Evolutionary conservation across 2,113 vertebrate genomes (phyloP).

Genomic region (Podarcis raffonei): DNA sequence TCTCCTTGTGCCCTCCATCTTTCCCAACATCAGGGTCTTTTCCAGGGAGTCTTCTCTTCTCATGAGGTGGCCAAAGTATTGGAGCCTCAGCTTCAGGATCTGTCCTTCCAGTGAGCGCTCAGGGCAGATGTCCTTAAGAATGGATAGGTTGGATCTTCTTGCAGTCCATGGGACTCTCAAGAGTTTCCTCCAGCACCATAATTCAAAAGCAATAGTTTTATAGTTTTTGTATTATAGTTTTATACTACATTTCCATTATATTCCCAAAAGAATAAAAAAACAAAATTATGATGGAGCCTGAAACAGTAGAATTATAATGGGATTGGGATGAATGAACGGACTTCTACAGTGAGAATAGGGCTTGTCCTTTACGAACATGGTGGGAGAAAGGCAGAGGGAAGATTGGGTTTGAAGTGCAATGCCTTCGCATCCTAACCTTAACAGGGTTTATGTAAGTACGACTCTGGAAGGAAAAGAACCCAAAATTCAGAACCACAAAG

Average conservation of each 20-base stretch:
- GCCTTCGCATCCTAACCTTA: neutral
- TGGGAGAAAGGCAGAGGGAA: neutral
- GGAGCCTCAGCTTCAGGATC: too few species aligned
- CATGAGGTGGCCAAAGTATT: too few species aligned
- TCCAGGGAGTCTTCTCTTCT: too few species aligned
- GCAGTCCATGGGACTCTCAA: too few species aligned
- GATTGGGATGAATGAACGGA: neutral
- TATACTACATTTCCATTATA: neutral
- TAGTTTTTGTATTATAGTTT: neutral
- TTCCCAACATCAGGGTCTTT: too few species aligned
- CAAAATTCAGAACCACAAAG: conserved; percentile 54
- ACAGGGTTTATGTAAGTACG: neutral
- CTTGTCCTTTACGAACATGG: neutral
- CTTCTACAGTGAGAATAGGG: neutral
- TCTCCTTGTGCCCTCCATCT: too few species aligned
- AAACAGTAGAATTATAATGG: neutral
- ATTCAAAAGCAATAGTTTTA: too few species aligned
- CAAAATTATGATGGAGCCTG: neutral
- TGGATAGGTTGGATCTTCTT: too few species aligned
- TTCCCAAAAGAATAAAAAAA: neutral
- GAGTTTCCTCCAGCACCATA: too few species aligned
- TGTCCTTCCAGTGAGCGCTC: too few species aligned
- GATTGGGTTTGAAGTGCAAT: neutral
- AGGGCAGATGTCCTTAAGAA: too few species aligned
- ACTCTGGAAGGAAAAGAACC: neutral